Base-by-base conservation (phyloP, 2,113 vertebrate genomes). In the Melozone crissalis region DNA sequence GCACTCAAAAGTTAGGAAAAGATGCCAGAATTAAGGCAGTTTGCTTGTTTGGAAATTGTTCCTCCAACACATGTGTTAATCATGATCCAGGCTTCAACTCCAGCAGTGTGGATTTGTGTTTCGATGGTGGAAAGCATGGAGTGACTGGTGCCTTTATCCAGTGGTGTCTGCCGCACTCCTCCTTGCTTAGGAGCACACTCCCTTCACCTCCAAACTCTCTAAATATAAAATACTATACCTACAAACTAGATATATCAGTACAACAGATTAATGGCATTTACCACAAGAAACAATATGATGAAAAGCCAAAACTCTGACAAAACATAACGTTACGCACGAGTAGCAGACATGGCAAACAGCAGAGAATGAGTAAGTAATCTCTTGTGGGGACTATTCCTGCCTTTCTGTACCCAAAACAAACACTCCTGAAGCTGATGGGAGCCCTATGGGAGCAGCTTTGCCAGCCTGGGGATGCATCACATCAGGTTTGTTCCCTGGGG, bases 231-330 rank as follows among this genome's bases (percentile, higher is more conserved):
- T 9, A 43, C 20, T 22, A 52, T 2, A 73, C 35, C 37, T 24
- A 78, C 54, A 80, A 31, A 37, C 51, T 6, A 37, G 19, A 37
- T 16, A 57, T 9, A 35, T 4, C 51, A 31, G 15, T 55, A 12
- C 51, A 46, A 20, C 26, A 66, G 26, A 55, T 0, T 23, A 15
- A 44, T 35, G 49, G 39, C 8, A 30, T 15, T 54, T 23, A 65
- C 4, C 17, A 24, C 11, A 3, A 58, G 44, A 52, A 87, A 47
- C 10, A 11, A 21, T 2, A 26, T 0, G 0, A 8, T 2, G n/a
- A 57, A 55, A 46, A 9, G 12, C 11, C 44, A 11, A 26, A 44
- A 33, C 33, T 47, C 31, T 71, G 35, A 39, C 41, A 57, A 82
- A 90, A 76, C 41, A 88, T 3, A 5, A 58, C n/a, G 35, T 26